Evolutionary conservation across 2,113 vertebrate genomes (phyloP).

Genomic region (Oryzias melastigma): DNA sequence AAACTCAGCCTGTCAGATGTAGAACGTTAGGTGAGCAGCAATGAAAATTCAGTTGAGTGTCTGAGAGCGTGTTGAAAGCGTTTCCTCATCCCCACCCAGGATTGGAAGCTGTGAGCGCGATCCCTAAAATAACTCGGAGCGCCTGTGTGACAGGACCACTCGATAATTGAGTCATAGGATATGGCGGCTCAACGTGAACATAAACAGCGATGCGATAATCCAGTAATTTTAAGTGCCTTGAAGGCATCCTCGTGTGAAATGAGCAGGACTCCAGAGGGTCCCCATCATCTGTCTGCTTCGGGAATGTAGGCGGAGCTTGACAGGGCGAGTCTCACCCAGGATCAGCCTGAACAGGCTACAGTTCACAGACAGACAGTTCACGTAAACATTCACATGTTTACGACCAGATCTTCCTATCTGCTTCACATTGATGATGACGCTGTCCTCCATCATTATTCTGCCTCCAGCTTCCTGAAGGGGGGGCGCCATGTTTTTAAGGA

Average conservation of each 20-base stretch:
- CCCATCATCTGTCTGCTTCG: conserved; percentile 56
- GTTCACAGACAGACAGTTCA: too few relatives aligned
- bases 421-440: background rate
- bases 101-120: conserved; percentile 55
- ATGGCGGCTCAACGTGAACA: conserved; percentile 68
- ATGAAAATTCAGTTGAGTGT: conserved; percentile 42
- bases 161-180: conserved; percentile 78
- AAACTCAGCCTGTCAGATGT: too few relatives aligned
- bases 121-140: conserved; percentile 59
- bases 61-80: conserved; percentile 46
- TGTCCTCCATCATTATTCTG: conserved; percentile 36
- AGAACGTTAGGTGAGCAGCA: conserved; percentile 16
- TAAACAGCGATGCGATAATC: conserved; percentile 76
- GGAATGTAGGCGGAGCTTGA: conserved; percentile 43
- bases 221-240: conserved; percentile 74
- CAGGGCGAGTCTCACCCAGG: conserved; percentile 31
- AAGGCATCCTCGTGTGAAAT: conserved; percentile 64
- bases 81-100: conserved; percentile 47
- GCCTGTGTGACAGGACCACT: conserved; percentile 57
- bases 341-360: conserved; percentile 34
- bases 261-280: conserved; percentile 46
- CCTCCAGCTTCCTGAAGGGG: conserved; percentile 9
- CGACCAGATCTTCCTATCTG: too few relatives aligned
- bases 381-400: too few relatives aligned
- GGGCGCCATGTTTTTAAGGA: background rate